Base-by-base conservation (phyloP, 1,140 invertebrate species). In the Rhyzopertha dominica region DNA sequence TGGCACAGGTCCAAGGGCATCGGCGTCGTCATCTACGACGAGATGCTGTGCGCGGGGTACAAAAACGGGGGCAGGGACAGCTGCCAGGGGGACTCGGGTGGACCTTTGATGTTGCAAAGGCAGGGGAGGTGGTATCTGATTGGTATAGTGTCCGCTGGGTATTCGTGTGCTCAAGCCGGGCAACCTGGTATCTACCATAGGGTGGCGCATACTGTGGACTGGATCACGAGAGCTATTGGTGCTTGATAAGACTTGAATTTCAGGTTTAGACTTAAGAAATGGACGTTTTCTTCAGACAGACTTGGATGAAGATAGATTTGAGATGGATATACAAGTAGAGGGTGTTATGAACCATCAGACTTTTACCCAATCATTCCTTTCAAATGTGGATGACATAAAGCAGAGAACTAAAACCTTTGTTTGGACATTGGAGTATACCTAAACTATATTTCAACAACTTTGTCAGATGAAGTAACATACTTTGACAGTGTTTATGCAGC, bases 1-100 rank as follows among this genome's bases (percentile, higher is more conserved):
- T 85, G 82, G 81, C 82, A 85, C 30, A 73, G 83, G 38, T 81
- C 82, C 29, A 87, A 85, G 56, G 83, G 84, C 39, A 95, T 95
- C 54, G 91, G 93, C 65, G 91, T 95, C 23, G 82, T 92, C 5
- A 95, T 95, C 56, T 91, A 93, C 65, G 90, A 92, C 43, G 91
- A 95, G 71, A 98, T 97, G 93, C 83, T 97, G 66, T 97, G 94
- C 68, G 94, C 93, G 4, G 94, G 93, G 1, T 95, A 96, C 66
- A 76, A 87, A 47, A 82, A 84, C 14, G 94, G 94, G 3, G 90
- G 90, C 4, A 87, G 90, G 56, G 85, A 88, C 63, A 82, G 82
- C 3, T 87, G 84, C 64, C 81, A 85, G 71, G 84, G 85, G 63
- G 66, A 63, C 48, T 90, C 87, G 38, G 90, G 90, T 1, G 90